Evolutionary conservation across 2,797 vertebrate species (phyloP).

Genomic region (Hydrophis major): DNA sequence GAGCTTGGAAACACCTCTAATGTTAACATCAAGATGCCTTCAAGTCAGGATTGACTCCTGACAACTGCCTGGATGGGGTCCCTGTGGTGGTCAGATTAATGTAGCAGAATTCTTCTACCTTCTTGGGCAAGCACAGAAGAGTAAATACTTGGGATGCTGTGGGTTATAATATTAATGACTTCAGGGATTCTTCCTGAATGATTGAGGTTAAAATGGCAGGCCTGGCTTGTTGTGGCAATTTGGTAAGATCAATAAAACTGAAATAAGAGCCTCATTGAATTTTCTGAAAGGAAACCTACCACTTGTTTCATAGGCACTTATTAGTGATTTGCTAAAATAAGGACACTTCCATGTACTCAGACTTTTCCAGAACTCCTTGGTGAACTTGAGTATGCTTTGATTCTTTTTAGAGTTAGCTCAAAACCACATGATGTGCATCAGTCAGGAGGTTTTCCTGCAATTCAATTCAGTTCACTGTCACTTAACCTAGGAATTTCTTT

Average conservation of each 20-base stretch:
- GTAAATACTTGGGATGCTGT: background rate
- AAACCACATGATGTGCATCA: background rate
- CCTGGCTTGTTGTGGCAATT: background rate
- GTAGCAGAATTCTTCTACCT: conserved; percentile 2
- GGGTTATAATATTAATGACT: conserved; percentile 4
- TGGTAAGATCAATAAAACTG: background rate
- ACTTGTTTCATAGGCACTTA: background rate
- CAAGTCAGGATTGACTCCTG: background rate
- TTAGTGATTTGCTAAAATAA: conserved; percentile 35
- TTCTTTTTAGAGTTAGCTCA: background rate
- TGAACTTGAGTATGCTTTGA: background rate
- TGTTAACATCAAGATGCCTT: background rate
- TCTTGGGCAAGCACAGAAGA: conserved; percentile 7
- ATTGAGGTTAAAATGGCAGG: conserved; percentile 5
- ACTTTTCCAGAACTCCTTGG: background rate
- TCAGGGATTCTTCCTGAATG: conserved; percentile 9
- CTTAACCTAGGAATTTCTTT: background rate
- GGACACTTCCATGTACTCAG: background rate
- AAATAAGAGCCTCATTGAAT: conserved; percentile 1
- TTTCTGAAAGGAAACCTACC: background rate
- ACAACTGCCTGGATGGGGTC: background rate
- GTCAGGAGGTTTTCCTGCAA: background rate
- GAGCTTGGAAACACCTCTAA: background rate
- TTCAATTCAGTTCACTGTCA: background rate
- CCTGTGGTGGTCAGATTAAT: background rate